Evolutionary conservation across 2,113 vertebrate genomes (phyloP), one percentile per base, ranked within the genome.

Genomic region (Clinocottus analis): DNA sequence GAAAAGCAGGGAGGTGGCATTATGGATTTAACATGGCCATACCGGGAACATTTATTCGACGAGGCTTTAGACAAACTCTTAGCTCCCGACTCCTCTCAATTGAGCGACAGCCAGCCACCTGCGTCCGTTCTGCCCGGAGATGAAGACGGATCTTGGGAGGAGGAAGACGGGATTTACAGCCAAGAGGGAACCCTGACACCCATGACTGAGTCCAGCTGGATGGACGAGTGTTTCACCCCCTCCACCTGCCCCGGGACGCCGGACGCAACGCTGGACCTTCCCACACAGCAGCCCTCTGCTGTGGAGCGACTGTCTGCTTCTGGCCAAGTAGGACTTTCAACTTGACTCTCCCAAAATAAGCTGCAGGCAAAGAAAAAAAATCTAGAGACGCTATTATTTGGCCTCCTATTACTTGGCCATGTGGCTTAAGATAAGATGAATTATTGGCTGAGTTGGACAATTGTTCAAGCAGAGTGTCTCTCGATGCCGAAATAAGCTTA

Each of bases 291-390:
- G 62, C 93, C 87, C 8, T 92, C 95, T 71, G 74, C 92, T 47
- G 80, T 92, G 14, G 95, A 97, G 90, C 95, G 96, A 84, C 95
- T 97, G 72, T 98, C 97, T 85, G 95, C 97, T 0, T 97, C 96
- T 51, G 94, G 96, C 90, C 97, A 98, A 96, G 97, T 97, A 98
- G 94, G 97, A 95, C 27, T 41, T 56, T 80, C 63, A 66, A 58
- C 69, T 59, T 29, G 29, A 68, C 73, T 86, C 79, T 89, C 86
- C 87, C 83, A 87, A 90, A 93, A 93, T 91, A 89, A 91, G 87
- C 79, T 86, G 53, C 76, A 75, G 67, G 69, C 72, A 71, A 60
- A 25, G n/a, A n/a, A 59, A 60, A 23, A 59, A 27, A 72, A 72
- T 7, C 56, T 69, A 31, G 39, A 59, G n/a, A 80, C 25, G 37